A percentile compares a stretch with the other conserved stretches of the same genome.
Conservation (phyloP, 2,113 vertebrate genomes). For the Halcyon senegalensis region DNA sequence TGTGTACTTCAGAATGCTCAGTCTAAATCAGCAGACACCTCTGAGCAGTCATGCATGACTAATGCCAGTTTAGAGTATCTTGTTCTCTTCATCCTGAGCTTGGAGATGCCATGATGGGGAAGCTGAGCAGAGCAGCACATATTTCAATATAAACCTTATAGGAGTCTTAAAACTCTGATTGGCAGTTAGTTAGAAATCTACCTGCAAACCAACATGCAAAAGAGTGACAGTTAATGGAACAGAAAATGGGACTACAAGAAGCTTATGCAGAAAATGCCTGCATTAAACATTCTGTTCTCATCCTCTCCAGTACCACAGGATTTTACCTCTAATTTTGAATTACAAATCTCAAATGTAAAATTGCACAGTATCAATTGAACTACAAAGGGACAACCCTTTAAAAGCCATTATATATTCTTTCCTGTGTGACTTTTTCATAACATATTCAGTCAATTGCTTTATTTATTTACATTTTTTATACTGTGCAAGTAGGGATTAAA, state of each 20-base stretch:
- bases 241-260: constrained; percentile 25
- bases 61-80: background rate
- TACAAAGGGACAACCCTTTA: background rate
- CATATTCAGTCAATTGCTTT: background rate
- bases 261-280: background rate
- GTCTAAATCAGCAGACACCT: background rate
- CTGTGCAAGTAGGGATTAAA: background rate
- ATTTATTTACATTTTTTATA: background rate
- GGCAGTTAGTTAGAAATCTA: constrained; percentile 1
- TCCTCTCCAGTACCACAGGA: background rate
- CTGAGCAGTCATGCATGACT: background rate
- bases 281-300: constrained; percentile 9
- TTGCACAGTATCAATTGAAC: background rate
- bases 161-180: background rate
- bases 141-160: background rate
- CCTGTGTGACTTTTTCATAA: background rate
- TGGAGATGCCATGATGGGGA: background rate
- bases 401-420: background rate
- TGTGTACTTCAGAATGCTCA: background rate
- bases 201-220: background rate
- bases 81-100: background rate
- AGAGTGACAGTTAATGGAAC: constrained; percentile 1
- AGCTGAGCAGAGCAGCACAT: background rate
- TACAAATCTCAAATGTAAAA: background rate
- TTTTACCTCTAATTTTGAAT: constrained; percentile 26